Conservation (phyloP, 2,113 vertebrate genomes). For the Asarcornis scutulata region DNA sequence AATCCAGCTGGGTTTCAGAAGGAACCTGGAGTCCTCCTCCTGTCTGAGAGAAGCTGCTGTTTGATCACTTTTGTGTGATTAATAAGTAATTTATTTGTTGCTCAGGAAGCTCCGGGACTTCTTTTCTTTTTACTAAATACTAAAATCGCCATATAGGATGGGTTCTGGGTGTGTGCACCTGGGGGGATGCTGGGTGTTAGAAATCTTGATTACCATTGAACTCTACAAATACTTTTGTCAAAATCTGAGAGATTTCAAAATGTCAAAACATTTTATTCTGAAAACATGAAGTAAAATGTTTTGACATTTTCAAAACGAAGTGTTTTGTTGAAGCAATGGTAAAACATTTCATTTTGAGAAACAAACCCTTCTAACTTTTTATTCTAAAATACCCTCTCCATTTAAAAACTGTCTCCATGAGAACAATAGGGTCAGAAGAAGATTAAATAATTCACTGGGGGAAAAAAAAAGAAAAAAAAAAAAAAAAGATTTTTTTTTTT, state of each 20-base stretch:
- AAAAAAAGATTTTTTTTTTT: no score
- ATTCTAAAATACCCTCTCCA: neutral
- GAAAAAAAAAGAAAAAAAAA: no score
- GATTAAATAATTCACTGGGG: neutral
- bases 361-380: neutral
- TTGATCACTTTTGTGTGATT: neutral
- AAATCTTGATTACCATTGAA: neutral
- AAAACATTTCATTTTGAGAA: neutral
- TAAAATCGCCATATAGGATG: neutral
- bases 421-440: neutral
- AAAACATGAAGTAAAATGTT: neutral
- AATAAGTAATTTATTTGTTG: neutral
- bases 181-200: neutral
- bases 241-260: neutral
- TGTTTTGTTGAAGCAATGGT: neutral
- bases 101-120: neutral
- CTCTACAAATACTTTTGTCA: neutral
- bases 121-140: neutral
- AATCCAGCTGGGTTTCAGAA: neutral
- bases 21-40: neutral
- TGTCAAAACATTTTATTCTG: neutral
- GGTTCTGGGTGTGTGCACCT: neutral
- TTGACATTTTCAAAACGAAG: slow-evolving; percentile 26
- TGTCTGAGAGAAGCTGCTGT: neutral
- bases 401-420: neutral